These are phyloP conservation scores for Nothobranchius kuhntae DNA, from an alignment of 2,113 vertebrate genomes.

Conservation along the genomic window DNA sequence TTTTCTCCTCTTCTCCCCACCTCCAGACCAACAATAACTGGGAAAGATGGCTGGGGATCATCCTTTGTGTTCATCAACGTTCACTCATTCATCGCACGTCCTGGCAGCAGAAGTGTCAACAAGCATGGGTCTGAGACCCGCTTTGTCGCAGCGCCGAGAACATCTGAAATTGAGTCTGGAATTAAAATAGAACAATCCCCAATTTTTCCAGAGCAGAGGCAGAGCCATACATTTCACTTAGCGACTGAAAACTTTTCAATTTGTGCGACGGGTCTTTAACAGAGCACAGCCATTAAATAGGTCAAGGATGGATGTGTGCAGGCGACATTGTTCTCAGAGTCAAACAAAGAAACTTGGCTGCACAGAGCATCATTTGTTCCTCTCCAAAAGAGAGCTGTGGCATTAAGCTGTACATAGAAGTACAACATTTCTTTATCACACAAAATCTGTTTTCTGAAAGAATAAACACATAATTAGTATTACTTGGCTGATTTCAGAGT, in stretches of 20 bases:
- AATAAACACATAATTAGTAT: too few species aligned
- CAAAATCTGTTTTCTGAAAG: conserved; percentile 23
- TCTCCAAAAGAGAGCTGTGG: neutral
- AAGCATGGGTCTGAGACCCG: conserved; percentile 64
- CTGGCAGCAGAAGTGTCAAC: conserved; percentile 83
- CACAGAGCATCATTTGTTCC: conserved; percentile 47
- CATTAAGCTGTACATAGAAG: conserved; percentile 12
- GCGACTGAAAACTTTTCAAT: conserved; percentile 82
- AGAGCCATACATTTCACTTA: conserved; percentile 81
- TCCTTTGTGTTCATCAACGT: conserved; percentile 85
- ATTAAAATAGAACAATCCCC: conserved; percentile 83
- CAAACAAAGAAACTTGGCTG: conserved; percentile 55
- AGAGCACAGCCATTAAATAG: conserved; percentile 79
- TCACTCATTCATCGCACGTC: conserved; percentile 80
- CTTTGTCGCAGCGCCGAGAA: conserved; percentile 68
- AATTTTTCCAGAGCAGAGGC: conserved; percentile 76
- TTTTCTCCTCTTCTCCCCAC: conserved; percentile 56
- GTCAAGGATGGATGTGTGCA: conserved; percentile 78
- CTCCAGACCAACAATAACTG: conserved; percentile 60
- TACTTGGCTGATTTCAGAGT: too few species aligned
- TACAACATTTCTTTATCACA: conserved; percentile 19
- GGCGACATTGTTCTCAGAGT: conserved; percentile 54
- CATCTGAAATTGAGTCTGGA: conserved; percentile 80
- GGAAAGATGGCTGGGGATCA: conserved; percentile 67
- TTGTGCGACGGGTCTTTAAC: conserved; percentile 72